Conservation (phyloP, 2,797 vertebrate species). For the Thalassophryne amazonica region DNA sequence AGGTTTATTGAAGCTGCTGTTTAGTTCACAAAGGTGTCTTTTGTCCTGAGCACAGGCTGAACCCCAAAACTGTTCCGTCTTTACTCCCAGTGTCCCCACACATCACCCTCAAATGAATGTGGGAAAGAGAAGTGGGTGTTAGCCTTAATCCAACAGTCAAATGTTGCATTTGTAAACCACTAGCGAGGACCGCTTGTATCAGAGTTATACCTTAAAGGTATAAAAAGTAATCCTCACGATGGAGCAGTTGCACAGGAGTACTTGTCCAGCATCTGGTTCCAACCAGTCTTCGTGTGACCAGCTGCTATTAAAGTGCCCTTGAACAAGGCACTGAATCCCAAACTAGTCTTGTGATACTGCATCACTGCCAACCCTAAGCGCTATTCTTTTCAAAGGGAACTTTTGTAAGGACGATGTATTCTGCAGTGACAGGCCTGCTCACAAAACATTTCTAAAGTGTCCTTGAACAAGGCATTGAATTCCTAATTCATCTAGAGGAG, state of each 20-base stretch:
- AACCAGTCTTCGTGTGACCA: constrained; percentile 13
- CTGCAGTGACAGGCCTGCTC: constrained; percentile 46
- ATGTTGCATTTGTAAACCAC: too few relatives aligned
- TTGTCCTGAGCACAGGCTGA: too few relatives aligned
- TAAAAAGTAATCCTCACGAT: constrained; percentile 10
- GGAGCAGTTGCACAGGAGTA: background rate
- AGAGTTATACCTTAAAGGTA: constrained; percentile 16
- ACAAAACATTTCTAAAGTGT: constrained; percentile 49
- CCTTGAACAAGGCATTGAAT: constrained; percentile 60
- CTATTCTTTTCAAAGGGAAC: constrained; percentile 41
- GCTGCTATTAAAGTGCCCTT: constrained; percentile 57
- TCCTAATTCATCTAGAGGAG: constrained; percentile 48
- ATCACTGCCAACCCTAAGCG: constrained; percentile 34
- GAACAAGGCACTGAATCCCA: constrained; percentile 53
- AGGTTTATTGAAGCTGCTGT: too few relatives aligned
- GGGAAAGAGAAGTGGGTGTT: too few relatives aligned
- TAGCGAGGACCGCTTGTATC: too few relatives aligned
- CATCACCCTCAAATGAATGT: too few relatives aligned
- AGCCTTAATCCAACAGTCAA: too few relatives aligned
- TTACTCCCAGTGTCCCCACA: too few relatives aligned
- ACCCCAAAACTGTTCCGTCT: too few relatives aligned
- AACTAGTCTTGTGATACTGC: constrained; percentile 34
- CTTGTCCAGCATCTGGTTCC: constrained; percentile 22
- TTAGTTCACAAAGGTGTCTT: too few relatives aligned
- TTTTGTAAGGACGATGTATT: constrained; percentile 48